Evolutionary conservation across 2,797 vertebrate species (phyloP), one percentile per base, ranked within the genome.

Genomic region (Cephalopachus bancanus): DNA sequence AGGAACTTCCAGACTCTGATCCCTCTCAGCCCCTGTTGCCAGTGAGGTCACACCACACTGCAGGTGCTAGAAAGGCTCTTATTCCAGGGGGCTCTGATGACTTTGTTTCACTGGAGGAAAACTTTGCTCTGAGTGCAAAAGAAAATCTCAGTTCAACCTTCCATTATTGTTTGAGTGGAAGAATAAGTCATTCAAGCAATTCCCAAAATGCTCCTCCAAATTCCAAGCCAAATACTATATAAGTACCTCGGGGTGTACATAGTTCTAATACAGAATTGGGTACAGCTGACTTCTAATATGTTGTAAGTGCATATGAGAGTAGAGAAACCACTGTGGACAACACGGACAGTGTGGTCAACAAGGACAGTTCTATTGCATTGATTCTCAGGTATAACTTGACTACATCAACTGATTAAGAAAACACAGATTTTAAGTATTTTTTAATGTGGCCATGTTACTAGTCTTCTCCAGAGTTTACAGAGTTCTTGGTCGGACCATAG

Each of bases 121-220:
- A 37, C 44, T 44, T 49, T 24, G 33, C 71, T 49, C 62, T 44
- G 44, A 95, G 16, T 62, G n/a, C 78, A 86, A 97, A 94, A 76
- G n/a, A 19, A 89, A 91, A 67, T 26, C 85, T 76, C 69, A 33
- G 44, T 28, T 76, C 33, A 84, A 33, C 33, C 30, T 33, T 28
- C 78, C 74, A 26, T 69, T 76, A 65, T 49, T 64, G 26, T 80
- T 49, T 72, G 5, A 69, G 75, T 89, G 49, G 30, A 80, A 88
- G 72, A 10, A 71, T 28, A 74, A 64, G 51, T 96, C 74, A 91
- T 62, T 91, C 59, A 20, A 91, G 24, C 19, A 92, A 86, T 83
- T 69, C 57, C 71, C 85, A 37, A 96, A 81, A 95, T 76, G 37
- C 7, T 87, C 75, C 49, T 69, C 55, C 86, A 26, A 92, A 69